Evolutionary conservation across 2,797 vertebrate species (phyloP), one percentile per base, ranked within the genome.

Genomic region (Sarcoramphus papa): DNA sequence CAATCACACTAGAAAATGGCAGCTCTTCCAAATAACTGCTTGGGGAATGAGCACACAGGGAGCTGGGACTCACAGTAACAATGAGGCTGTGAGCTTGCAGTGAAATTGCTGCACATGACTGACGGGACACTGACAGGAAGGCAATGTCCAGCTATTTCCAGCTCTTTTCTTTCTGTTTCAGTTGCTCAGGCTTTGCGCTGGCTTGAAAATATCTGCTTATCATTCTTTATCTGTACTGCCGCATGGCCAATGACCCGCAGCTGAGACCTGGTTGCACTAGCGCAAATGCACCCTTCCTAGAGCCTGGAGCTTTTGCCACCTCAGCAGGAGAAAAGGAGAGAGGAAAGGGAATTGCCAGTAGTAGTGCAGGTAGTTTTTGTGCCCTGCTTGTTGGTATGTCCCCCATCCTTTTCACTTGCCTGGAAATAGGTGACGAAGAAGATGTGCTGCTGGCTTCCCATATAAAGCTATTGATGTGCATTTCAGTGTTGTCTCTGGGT

Each of bases 91-190:
- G 68, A 51, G 93, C 35, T 31, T 3, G 9, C 5, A 6, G 57
- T 50, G 76, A 25, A 23, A 37, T 4, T 78, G 40, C 51, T 53
- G 91, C 67, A 18, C 1, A 0, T 62, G 83, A n/a, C 83, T 51
- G 41, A 7, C 53, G 65, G 76, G 60, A 45, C 67, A 51, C 72
- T 70, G 80, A 40, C 80, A 60, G 56, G 10, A 50, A 57, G 62
- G 83, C 85, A 56, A 35, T 2, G 31, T 10, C 64, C 79, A 86
- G 79, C 18, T 68, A 50, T 56, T 75, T 33, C 54, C 93, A 92
- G 62, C 84, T 88, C 77, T 93, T 74, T 72, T 88, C 95, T 95
- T 96, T 95, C 92, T 92, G 40, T 95, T 94, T 92, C 91, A 53
- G 74, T 91, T 76, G 35, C 54, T 86, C 69, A 25, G 69, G 54